Conservation (phyloP, 2,888 invertebrate genomes). For the Cheilosia scutellata region DNA sequence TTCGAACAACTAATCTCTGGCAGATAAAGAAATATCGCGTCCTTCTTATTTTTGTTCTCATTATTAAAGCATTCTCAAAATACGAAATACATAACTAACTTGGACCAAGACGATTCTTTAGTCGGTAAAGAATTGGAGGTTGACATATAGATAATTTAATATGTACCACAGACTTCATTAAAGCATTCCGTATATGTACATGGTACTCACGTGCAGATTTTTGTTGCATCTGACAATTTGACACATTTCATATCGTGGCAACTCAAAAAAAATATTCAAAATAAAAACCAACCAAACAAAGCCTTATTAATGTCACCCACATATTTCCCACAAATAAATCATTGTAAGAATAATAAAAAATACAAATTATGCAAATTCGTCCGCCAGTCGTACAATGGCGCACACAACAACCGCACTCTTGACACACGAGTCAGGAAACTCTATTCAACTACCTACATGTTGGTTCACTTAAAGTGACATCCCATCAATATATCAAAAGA, state of each 20-base stretch:
- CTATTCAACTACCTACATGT: conserved; percentile 26
- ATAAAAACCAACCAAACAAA: conserved; percentile 1
- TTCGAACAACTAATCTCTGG: no score
- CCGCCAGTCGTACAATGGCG: conserved; percentile 32
- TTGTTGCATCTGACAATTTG: conserved; percentile 5
- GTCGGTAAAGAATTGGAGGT: no score
- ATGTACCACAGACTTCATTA: no score
- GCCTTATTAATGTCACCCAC: conserved; percentile 43
- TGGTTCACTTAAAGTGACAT: conserved; percentile 50
- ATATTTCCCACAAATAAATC: conserved; percentile 28
- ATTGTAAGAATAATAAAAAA: neutral
- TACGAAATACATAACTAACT: no score
- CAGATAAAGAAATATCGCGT: no score
- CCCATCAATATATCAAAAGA: conserved; percentile 55
- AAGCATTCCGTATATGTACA: neutral
- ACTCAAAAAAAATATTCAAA: neutral
- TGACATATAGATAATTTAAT: no score
- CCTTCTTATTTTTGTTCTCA: no score
- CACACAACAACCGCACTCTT: neutral
- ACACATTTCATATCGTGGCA: conserved; percentile 8
- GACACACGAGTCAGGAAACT: conserved; percentile 20
- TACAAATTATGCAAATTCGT: conserved; percentile 39
- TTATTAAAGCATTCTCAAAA: no score
- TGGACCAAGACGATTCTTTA: no score
- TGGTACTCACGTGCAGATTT: neutral